These are phyloP conservation scores for Wasmannia auropunctata DNA, from an alignment of 1,140 invertebrate genomes.

Conservation along the genomic window DNA sequence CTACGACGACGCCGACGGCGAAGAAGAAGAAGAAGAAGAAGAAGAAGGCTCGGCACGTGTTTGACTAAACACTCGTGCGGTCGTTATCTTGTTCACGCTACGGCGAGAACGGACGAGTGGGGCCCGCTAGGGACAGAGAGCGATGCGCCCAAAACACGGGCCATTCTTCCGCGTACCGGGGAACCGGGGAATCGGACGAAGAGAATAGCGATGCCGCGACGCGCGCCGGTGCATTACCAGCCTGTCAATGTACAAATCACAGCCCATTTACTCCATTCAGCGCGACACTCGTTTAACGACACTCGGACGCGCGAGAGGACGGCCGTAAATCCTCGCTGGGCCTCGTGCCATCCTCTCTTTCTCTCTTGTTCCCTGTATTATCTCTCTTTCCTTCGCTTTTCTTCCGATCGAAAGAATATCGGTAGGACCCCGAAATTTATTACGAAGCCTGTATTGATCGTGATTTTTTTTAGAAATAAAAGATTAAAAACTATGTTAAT, in stretches of 20 bases:
- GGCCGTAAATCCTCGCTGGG: conserved; percentile 77
- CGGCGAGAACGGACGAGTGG: conserved; percentile 32
- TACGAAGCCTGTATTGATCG: background rate
- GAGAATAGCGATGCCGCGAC: conserved; percentile 59
- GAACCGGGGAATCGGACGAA: conserved; percentile 36
- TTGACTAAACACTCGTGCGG: conserved; percentile 72
- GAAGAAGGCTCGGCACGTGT: conserved; percentile 41
- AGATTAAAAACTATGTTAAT: background rate
- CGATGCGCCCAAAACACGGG: conserved; percentile 79
- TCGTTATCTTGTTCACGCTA: conserved; percentile 79
- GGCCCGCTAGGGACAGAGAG: conserved; percentile 35
- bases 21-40: conserved; percentile 39
- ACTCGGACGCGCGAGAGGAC: conserved; percentile 74
- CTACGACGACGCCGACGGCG: conserved; percentile 27
- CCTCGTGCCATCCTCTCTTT: background rate
- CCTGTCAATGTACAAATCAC: conserved; percentile 84
- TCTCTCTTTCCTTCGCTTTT: background rate
- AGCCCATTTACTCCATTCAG: conserved; percentile 84
- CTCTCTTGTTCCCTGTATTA: background rate
- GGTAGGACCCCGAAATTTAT: background rate
- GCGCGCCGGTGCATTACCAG: conserved; percentile 76
- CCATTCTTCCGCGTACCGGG: conserved; percentile 73
- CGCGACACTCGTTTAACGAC: conserved; percentile 81
- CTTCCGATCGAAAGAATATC: conserved; percentile 14
- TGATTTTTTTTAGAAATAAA: background rate